Conservation (phyloP, 2,888 invertebrate species). For the Oxystoma pomonae region DNA sequence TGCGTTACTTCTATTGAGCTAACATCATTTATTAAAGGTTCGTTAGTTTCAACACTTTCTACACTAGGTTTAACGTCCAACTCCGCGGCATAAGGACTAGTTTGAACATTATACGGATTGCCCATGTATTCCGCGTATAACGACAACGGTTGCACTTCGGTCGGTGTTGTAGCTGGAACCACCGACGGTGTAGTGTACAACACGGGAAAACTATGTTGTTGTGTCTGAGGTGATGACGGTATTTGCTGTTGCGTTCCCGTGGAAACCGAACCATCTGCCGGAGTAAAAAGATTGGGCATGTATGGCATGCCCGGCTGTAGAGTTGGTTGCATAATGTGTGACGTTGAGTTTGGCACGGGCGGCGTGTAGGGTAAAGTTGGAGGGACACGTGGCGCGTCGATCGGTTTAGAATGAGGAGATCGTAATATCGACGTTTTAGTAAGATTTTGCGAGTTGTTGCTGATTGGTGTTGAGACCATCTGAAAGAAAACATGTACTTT, state of each 20-base stretch:
- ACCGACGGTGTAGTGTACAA: constrained; percentile 37
- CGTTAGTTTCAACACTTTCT: neutral
- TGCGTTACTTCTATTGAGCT: neutral
- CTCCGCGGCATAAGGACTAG: constrained; percentile 16
- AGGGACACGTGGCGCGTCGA: too few species aligned
- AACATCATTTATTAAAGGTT: neutral
- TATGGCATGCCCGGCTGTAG: constrained; percentile 37
- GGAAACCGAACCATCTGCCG: constrained; percentile 11
- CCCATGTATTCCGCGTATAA: constrained; percentile 56
- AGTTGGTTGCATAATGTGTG: constrained; percentile 33
- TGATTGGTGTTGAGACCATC: constrained; percentile 65
- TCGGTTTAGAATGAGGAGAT: too few species aligned
- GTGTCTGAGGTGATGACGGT: constrained; percentile 11
- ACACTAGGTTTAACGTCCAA: constrained; percentile 9
- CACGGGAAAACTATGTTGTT: constrained; percentile 42
- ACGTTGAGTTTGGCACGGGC: constrained; percentile 18
- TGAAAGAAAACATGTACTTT: too few species aligned
- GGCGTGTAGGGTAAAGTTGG: too few species aligned
- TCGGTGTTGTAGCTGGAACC: constrained; percentile 30
- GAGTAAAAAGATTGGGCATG: constrained; percentile 32
- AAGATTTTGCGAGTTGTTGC: too few species aligned
- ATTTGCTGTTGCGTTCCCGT: too few species aligned
- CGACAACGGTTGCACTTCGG: constrained; percentile 39
- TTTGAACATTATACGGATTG: constrained; percentile 50
- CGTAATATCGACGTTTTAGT: too few species aligned